Evolutionary conservation across 2,797 vertebrate species (phyloP), one percentile per base, ranked within the genome.

Genomic region (Antennarius maculatus): DNA sequence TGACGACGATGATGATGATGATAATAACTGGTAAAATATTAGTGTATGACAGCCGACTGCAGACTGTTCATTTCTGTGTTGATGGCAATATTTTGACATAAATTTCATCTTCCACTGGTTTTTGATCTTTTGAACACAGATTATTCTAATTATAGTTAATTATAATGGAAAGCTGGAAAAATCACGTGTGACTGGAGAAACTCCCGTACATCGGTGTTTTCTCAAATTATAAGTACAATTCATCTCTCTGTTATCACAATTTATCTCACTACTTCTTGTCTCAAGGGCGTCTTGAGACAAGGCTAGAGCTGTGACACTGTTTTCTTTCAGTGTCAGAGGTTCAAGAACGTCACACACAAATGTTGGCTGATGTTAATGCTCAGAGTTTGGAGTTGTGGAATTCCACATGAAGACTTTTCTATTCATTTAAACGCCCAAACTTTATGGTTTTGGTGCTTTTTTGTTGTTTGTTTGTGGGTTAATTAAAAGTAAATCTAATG

Each of bases 121-220:
- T 27, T 1, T 0, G 13, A 14, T 28, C 15, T 5, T 5, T 47
- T 10, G 46, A 23, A 14, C n/a, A 0, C 0, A 0, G 4, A 3
- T 6, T 43, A n/a, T n/a, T n/a, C n/a, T n/a, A 15, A 11, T 31
- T 16, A 1, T 2, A 52, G 6, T 49, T 48, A 8, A 8, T 49
- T 7, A 51, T 54, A 15, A 94, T 94, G 93, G 83, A 29, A 43
- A 85, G 55, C 61, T 94, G 94, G 94, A 93, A 81, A 73, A 91
- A 59, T 88, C 91, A 93, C 66, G 90, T 93, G 68, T 86, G 63
- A 7, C 78, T 94, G 51, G 90, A 94, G 70, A 93, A 86, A 39
- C 51, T 83, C 0, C 90, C 90, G 0, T 92, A 75, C 62, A 63
- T 60, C 58, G 92, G 93, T 37, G 82, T 93, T 51, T 92, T 90